Evolutionary conservation across 2,113 vertebrate genomes (phyloP).

Genomic region (Gasterosteus aculeatus): DNA sequence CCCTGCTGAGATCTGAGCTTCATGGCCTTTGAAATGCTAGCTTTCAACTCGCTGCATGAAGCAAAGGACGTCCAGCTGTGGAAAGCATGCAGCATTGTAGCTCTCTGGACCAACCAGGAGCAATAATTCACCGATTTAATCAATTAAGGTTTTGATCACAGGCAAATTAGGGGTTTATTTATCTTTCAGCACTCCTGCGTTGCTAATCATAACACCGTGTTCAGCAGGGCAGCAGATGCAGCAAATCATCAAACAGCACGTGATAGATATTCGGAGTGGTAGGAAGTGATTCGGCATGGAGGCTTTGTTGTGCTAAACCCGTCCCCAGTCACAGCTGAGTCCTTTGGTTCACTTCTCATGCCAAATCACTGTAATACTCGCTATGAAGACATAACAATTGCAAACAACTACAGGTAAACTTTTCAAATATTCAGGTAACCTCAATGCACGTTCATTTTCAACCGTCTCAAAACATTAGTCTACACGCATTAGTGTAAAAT

Average conservation of each 20-base stretch:
- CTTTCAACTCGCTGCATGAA: conserved; percentile 36
- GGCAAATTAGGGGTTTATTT: conserved; percentile 34
- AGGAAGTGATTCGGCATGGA: conserved; percentile 17
- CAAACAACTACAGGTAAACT: neutral
- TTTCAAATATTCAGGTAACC: neutral
- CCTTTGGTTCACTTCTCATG: neutral
- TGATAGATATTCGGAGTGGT: conserved; percentile 33
- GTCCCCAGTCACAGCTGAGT: conserved; percentile 12
- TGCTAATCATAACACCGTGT: conserved; percentile 51
- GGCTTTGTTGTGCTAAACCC: conserved; percentile 22
- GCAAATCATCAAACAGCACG: conserved; percentile 50
- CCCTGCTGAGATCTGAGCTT: conserved; percentile 60
- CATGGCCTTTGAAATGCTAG: conserved; percentile 59
- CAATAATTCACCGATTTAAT: conserved; percentile 48
- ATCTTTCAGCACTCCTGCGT: conserved; percentile 25
- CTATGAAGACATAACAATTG: neutral
- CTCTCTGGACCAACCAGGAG: conserved; percentile 10
- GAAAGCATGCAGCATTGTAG: conserved; percentile 27
- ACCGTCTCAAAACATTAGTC: neutral
- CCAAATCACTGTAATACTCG: neutral
- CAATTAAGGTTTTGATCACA: conserved; percentile 53
- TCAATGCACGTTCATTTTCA: neutral
- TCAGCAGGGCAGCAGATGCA: conserved; percentile 48
- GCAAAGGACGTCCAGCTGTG: conserved; percentile 42
- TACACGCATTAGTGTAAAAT: no score